Evolutionary conservation across 2,113 vertebrate genomes (phyloP).

Genomic region (Scophthalmus maximus): DNA sequence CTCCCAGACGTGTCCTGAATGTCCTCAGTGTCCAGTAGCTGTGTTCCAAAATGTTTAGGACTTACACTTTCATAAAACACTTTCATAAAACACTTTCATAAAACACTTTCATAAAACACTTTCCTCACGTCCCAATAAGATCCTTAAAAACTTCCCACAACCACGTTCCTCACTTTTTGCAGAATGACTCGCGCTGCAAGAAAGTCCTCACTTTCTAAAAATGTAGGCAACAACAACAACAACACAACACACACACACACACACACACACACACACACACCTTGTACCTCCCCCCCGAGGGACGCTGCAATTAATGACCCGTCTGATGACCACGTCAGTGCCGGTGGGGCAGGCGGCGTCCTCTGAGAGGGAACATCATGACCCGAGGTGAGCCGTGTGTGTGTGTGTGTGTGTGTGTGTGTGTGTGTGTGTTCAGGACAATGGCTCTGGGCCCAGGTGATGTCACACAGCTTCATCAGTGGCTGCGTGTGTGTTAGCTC

Average conservation of each 20-base stretch:
- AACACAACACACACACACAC: conserved; percentile 7
- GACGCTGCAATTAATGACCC: conserved; percentile 78
- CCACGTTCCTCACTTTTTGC: too few relatives aligned
- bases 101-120: too few relatives aligned
- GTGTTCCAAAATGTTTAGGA: too few relatives aligned
- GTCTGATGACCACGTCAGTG: conserved; percentile 73
- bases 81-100: too few relatives aligned
- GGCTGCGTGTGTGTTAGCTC: conserved; percentile 26
- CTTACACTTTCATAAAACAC: too few relatives aligned
- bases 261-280: conserved; percentile 7
- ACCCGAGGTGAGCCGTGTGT: conserved; percentile 22
- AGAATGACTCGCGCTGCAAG: too few relatives aligned
- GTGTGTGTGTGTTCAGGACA: conserved; percentile 31
- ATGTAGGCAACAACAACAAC: background rate
- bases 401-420: conserved; percentile 43
- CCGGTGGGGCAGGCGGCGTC: conserved; percentile 43
- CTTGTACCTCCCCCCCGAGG: conserved; percentile 50
- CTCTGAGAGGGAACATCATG: conserved; percentile 38
- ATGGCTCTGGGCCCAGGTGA: conserved; percentile 59
- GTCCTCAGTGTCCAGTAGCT: too few relatives aligned
- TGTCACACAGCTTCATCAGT: conserved; percentile 26
- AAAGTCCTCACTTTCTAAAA: background rate
- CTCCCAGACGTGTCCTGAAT: too few relatives aligned
- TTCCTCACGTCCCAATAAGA: too few relatives aligned
- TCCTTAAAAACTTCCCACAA: too few relatives aligned